phyloP scores from a whole-genome alignment of 2,113 vertebrate species.

The Serranochromis macrocephalus region DNA sequence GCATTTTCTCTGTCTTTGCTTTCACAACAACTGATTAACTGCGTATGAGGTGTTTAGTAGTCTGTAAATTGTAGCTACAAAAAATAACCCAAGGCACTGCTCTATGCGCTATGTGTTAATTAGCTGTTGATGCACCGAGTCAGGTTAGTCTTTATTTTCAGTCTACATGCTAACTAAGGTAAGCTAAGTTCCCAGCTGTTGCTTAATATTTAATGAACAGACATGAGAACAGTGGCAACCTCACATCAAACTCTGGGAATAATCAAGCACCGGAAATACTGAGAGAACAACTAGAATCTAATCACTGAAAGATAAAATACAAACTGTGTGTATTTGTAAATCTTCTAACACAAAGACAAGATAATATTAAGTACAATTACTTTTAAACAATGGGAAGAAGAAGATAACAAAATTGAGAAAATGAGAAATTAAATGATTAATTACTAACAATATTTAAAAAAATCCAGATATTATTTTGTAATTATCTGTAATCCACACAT shows the following conservation, averaged over 20 bases:
- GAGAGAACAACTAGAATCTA: neutral
- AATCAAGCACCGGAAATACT: neutral
- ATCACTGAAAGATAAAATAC: neutral
- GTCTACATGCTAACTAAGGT: neutral
- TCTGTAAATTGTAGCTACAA: neutral
- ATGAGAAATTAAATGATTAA: neutral
- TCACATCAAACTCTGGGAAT: neutral
- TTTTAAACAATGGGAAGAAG: neutral
- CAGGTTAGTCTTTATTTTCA: neutral
- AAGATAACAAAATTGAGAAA: neutral
- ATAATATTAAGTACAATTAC: neutral
- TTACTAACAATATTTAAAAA: neutral
- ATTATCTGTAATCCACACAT: neutral
- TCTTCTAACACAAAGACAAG: neutral
- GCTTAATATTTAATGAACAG: neutral
- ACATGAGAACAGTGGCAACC: neutral
- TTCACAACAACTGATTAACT: neutral
- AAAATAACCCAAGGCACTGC: neutral
- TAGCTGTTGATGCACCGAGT: neutral
- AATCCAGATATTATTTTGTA: neutral
- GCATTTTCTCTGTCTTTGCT: neutral
- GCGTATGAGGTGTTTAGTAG: neutral
- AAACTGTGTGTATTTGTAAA: neutral
- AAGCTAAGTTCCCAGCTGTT: neutral
- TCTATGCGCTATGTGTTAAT: neutral